phyloP scores from a whole-genome alignment of 2,797 vertebrate species.

The Loris lydekkerianus region DNA sequence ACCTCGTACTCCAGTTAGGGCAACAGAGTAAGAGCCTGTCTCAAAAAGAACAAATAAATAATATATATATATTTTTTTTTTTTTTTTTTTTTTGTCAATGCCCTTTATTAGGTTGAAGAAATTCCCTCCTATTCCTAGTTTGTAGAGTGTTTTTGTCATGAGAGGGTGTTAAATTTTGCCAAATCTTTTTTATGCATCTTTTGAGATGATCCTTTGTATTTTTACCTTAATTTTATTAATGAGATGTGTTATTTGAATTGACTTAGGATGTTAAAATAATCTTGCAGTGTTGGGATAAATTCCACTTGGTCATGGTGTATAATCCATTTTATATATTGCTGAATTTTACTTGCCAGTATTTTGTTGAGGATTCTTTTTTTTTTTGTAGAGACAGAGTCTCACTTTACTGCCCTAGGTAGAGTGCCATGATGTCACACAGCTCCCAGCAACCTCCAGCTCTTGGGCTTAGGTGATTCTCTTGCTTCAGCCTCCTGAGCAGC shows the following conservation, averaged over 20 bases:
- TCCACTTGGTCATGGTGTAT: neutral
- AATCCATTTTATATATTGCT: neutral
- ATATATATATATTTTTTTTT: neutral
- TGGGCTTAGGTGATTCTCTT: no score
- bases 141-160: conserved; percentile 22
- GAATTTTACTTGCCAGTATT: neutral
- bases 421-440: no score
- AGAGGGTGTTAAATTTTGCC: neutral
- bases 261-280: conserved; percentile 13
- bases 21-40: no score
- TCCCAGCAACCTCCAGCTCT: no score
- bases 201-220: neutral
- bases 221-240: conserved; percentile 1
- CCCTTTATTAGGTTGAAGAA: neutral
- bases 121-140: neutral
- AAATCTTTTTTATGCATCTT: conserved; percentile 18
- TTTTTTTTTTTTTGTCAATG: neutral
- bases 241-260: neutral
- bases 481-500: no score
- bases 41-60: no score
- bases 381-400: no score
- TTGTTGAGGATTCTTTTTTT: neutral
- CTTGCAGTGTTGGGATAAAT: conserved; percentile 22
- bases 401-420: no score
- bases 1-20: no score